Evolutionary conservation across 35 echinoderm and acorn worm genomes (phyloP).

Genomic region (Heliocidaris tuberculata): DNA sequence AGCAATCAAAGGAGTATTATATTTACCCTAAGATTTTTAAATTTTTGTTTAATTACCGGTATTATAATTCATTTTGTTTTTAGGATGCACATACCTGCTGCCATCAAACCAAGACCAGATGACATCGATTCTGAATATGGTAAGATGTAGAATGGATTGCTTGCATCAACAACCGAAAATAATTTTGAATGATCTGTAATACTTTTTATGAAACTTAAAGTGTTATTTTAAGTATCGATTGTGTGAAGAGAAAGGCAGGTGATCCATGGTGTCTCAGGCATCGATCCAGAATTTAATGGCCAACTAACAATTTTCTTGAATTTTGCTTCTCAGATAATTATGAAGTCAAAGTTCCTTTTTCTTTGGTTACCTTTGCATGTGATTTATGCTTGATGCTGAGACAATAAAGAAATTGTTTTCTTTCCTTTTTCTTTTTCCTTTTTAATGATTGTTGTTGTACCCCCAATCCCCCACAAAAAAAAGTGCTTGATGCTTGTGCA

Average conservation of each 20-base stretch:
- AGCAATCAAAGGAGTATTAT: too few species aligned
- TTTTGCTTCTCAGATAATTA: background rate
- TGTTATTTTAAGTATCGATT: background rate
- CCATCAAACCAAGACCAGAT: slow-evolving; percentile 61
- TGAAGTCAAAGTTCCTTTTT: background rate
- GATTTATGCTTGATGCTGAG: too few species aligned
- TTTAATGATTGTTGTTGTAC: too few species aligned
- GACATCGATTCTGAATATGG: slow-evolving; percentile 73
- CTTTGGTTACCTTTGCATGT: too few species aligned
- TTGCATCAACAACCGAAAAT: background rate
- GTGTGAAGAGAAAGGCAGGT: background rate
- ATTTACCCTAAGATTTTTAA: too few species aligned
- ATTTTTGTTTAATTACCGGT: background rate
- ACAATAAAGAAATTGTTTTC: too few species aligned
- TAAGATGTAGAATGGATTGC: background rate
- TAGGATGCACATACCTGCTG: slow-evolving; percentile 41
- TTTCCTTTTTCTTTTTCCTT: too few species aligned
- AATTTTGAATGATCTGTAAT: background rate
- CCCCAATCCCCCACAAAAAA: too few species aligned
- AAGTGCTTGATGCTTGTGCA: too few species aligned
- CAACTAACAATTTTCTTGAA: background rate
- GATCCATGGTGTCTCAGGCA: background rate
- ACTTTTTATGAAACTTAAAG: background rate
- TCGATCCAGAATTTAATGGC: background rate
- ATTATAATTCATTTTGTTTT: background rate